Conservation (phyloP, 2,113 vertebrate species). For the Mustelus asterias region DNA sequence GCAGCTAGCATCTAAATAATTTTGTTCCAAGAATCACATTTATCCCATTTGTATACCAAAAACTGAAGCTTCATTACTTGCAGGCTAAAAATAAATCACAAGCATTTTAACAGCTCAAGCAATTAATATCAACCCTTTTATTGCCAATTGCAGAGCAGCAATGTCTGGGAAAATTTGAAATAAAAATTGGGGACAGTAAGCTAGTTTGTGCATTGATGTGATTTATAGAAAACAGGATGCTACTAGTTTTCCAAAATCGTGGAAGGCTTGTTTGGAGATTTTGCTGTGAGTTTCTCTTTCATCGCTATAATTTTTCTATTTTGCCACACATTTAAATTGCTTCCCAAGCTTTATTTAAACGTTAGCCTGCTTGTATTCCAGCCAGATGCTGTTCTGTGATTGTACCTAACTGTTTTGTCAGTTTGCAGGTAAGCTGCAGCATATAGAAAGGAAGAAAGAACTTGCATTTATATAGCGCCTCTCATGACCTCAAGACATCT, state of each 20-base stretch:
- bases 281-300: neutral
- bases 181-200: neutral
- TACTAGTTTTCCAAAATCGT: neutral
- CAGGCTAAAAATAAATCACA: neutral
- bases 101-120: neutral
- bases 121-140: neutral
- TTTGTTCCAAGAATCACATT: neutral
- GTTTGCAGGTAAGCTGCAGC: neutral
- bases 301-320: neutral
- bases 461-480: neutral
- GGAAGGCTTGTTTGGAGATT: neutral
- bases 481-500: neutral
- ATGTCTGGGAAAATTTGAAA: neutral
- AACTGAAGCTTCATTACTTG: neutral
- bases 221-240: neutral
- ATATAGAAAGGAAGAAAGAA: neutral
- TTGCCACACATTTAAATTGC: neutral
- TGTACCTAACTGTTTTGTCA: neutral
- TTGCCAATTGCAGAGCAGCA: neutral
- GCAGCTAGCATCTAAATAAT: neutral
- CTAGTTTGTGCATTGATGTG: neutral
- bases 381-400: neutral
- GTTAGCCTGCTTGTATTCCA: neutral
- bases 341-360: neutral
- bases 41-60: neutral